Evolutionary conservation across 2,888 invertebrate genomes (phyloP), one percentile per base, ranked within the genome.

Genomic region (Cryptocephalus primarius): DNA sequence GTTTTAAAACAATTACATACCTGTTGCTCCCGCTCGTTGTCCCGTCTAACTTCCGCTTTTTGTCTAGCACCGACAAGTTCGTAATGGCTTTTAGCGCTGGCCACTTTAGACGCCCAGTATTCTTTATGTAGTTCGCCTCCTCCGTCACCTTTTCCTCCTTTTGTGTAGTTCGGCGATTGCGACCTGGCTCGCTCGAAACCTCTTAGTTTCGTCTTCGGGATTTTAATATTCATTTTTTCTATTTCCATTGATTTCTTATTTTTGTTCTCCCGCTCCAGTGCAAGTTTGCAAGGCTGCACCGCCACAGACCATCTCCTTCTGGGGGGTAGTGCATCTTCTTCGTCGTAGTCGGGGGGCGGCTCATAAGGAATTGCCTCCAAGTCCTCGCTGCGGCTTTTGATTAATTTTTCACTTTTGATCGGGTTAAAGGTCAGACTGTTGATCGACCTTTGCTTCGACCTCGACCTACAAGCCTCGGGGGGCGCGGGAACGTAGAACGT

Each of bases 401-500:
- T 62, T 55, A 65, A 68, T 44, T 66, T 66, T 48, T 63, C 60
- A 54, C 68, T 66, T 42, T 58, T 50, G 22, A 57, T 52, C 8
- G 55, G 50, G 32, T 53, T 55, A 42, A 55, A 55, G 43, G 57
- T 56, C 38, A 57, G 47, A 8, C 59, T 57, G 47, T 53, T 56
- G 12, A 55, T 50, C 10, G 54, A 52, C 46, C 63, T 54, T 46
- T 60, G 61, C 41, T 62, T 56, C 32, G 64, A 58, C 40, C 63
- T 53, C 33, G 62, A 58, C 46, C 58, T 55, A 14, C 44, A 39
- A 14, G 47, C 42, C 34, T 55, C 50, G 2, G 49, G 46, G 6
- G 78, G 78, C 63, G 82, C 80, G 47, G 85, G 85, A 32, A 85
- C 84, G 65, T 85, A 85, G 63, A 85, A 85, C 8, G 77, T 79